phyloP scores from a whole-genome alignment of 1,140 invertebrate species.

The Dendroctonus ponderosae region DNA sequence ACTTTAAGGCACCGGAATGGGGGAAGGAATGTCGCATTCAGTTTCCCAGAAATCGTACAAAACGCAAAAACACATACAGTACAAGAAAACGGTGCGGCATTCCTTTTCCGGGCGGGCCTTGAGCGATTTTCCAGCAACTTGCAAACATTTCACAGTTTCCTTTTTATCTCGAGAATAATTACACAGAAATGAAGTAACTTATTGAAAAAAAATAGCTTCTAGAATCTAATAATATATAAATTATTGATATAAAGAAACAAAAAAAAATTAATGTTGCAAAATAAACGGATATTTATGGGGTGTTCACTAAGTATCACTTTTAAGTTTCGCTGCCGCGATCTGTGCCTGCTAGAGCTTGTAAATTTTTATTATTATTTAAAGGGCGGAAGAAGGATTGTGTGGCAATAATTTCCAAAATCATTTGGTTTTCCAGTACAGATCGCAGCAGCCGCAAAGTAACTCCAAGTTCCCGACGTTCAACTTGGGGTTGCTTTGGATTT shows the following conservation, averaged over 20 bases:
- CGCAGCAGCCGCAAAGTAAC: no score
- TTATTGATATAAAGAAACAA: conserved; percentile 40
- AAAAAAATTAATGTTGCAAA: conserved; percentile 41
- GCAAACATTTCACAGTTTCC: conserved; percentile 35
- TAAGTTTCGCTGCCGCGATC: conserved; percentile 8
- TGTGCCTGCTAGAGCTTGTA: not conserved
- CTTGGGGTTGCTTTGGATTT: no score
- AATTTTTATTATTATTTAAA: no score
- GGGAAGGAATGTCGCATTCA: conserved; percentile 22
- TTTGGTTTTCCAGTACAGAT: no score
- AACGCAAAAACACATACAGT: conserved; percentile 26
- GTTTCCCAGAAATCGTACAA: conserved; percentile 31
- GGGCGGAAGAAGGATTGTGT: no score
- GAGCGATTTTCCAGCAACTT: conserved; percentile 34
- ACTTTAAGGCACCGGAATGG: conserved; percentile 21
- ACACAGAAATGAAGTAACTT: conserved; percentile 15
- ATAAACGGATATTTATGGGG: conserved; percentile 36
- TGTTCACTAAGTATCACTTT: conserved; percentile 28
- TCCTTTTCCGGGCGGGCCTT: conserved; percentile 18
- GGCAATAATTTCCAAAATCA: no score
- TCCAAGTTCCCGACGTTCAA: no score
- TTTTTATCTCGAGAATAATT: conserved; percentile 19
- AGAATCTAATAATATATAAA: conserved; percentile 32
- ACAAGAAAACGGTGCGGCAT: conserved; percentile 24
- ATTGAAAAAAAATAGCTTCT: conserved; percentile 40